phyloP scores from a whole-genome alignment of 1,140 invertebrate species.

The Pseudomyrmex concolor region DNA sequence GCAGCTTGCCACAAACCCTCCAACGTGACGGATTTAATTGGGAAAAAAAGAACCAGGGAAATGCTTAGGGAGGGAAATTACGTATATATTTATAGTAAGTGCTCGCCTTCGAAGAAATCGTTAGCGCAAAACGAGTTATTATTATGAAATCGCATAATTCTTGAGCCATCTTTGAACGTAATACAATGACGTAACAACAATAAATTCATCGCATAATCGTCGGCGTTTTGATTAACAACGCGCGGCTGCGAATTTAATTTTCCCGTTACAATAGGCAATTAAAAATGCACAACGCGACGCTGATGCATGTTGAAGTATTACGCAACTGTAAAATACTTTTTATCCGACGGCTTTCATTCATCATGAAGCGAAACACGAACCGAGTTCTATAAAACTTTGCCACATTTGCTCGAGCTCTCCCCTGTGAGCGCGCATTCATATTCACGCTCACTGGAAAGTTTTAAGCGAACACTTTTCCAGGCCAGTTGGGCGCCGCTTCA shows the following conservation, averaged over 20 bases:
- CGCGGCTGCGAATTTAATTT: constrained; percentile 1
- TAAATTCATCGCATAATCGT: constrained; percentile 1
- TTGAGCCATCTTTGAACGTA: not conserved
- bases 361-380: not conserved
- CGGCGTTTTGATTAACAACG: constrained; percentile 10
- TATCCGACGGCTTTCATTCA: not conserved
- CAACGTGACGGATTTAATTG: constrained; percentile 69
- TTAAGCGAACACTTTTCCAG: constrained; percentile 19
- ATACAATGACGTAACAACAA: constrained; percentile 5
- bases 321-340: constrained; percentile 15
- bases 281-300: not conserved
- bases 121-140: constrained; percentile 33
- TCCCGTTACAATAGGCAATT: not conserved
- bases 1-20: constrained; percentile 16
- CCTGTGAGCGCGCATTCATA: not conserved
- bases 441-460: constrained; percentile 16
- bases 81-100: constrained; percentile 54
- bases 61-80: constrained; percentile 49
- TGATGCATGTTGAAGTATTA: not conserved
- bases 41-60: constrained; percentile 37
- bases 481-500: constrained; percentile 17
- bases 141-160: constrained; percentile 23
- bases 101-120: not conserved
- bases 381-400: constrained; percentile 5
- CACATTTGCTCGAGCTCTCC: constrained; percentile 9